Evolutionary conservation across 2,797 vertebrate species (phyloP), one percentile per base, ranked within the genome.

Genomic region (Syngnathus acus): DNA sequence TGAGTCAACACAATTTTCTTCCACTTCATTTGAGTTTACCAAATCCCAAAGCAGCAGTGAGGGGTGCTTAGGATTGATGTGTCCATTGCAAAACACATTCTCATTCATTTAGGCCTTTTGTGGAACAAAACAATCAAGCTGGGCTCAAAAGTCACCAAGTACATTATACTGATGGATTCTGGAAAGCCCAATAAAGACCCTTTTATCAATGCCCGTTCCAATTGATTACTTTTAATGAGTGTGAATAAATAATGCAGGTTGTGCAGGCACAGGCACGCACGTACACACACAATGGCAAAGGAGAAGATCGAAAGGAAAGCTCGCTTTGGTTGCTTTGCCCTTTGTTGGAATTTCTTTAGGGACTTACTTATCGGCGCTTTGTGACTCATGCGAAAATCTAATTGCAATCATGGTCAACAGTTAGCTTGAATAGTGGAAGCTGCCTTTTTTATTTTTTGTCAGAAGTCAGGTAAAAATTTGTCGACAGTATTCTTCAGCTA

Each of bases 151-250:
- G 76, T 80, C 86, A 85, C 79, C 67, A 54, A 74, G 82, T 87
- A 83, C 82, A 89, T 90, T 86, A 89, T 73, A 67, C 71, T 89
- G 84, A 87, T 78, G 51, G 78, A 83, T 87, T 81, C 84, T 78
- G 85, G 84, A 86, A 84, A 81, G 79, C 74, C 76, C 77, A 83
- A 87, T 91, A 86, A 89, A 84, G 79, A 76, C 71, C 77, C 69
- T 76, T 89, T 86, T 71, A 88, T 89, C 89, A 88, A 79, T 80
- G 89, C 78, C 87, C 89, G 67, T 65, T 81, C 70, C 76, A 87
- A 89, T 84, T 88, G 88, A 91, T 91, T 89, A 84, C 80, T 80
- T 89, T 88, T 90, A 89, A 90, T 85, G 80, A 90, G 81, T 71
- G 69, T 69, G 81, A 85, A 90, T 91, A 88, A 90, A 91, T 91